Percentiles rank a stretch among this genome's conserved stretches.
Evolutionary conservation across 1,140 invertebrate genomes (phyloP).

Genomic region (Leptonema lineaticorne): DNA sequence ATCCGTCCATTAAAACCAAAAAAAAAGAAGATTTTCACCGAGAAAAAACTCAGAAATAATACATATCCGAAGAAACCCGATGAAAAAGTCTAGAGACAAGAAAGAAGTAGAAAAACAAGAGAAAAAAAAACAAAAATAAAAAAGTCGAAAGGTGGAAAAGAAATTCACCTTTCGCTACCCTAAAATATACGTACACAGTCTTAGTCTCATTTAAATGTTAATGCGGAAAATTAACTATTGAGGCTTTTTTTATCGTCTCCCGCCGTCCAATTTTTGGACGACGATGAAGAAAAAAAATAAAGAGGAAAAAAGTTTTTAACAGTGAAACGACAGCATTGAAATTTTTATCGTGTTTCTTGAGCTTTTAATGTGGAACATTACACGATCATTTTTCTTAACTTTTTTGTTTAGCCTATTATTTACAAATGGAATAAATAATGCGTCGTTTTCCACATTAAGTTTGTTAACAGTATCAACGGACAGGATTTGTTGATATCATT

Average conservation of each 20-base stretch:
- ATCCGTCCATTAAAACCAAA: constrained; percentile 7
- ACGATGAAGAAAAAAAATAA: not conserved
- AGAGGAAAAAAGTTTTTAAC: constrained; percentile 22
- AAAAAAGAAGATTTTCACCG: too few relatives aligned
- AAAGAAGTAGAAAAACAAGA: too few relatives aligned
- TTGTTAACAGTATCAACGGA: too few relatives aligned
- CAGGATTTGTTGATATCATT: too few relatives aligned
- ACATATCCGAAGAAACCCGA: not conserved
- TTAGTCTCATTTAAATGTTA: constrained; percentile 29
- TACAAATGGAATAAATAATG: too few relatives aligned
- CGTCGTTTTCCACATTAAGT: too few relatives aligned
- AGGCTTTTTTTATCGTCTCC: constrained; percentile 12
- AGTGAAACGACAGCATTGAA: not conserved
- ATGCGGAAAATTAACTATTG: constrained; percentile 27
- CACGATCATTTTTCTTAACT: not conserved
- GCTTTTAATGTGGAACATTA: not conserved
- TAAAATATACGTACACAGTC: not conserved
- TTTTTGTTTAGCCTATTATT: too few relatives aligned
- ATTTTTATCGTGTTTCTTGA: not conserved
- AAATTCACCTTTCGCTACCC: too few relatives aligned
- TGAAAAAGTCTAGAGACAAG: not conserved
- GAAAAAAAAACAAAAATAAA: too few relatives aligned
- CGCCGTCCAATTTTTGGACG: not conserved
- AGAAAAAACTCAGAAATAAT: too few relatives aligned
- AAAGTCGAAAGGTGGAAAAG: too few relatives aligned